Conservation (phyloP, 1,140 invertebrate genomes). For the Brachionus rubens region DNA sequence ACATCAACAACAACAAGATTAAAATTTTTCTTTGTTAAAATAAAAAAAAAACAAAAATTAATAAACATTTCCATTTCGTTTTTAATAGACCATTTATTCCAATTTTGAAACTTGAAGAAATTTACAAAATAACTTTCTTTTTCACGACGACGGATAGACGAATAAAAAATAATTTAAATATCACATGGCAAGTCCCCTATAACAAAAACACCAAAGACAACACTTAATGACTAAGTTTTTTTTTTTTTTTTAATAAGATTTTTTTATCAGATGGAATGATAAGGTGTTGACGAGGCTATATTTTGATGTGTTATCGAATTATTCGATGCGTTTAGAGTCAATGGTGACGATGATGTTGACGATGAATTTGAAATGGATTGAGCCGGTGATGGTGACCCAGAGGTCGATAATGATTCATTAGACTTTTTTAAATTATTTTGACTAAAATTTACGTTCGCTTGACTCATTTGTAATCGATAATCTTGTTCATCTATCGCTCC, state of each 20-base stretch:
- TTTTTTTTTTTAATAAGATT: neutral
- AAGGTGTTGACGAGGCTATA: neutral
- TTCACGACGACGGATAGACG: slow-evolving; percentile 24
- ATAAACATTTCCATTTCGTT: neutral
- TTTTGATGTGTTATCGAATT: neutral
- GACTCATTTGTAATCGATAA: slow-evolving; percentile 11
- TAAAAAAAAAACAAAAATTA: neutral
- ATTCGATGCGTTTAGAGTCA: slow-evolving; percentile 20
- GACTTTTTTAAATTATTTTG: neutral
- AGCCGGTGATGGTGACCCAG: slow-evolving; percentile 34
- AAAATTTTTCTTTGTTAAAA: neutral
- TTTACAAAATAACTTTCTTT: neutral
- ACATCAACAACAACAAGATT: neutral
- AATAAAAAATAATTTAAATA: neutral
- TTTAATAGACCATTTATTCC: slow-evolving; percentile 27
- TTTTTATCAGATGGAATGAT: slow-evolving; percentile 23
- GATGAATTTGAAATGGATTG: slow-evolving; percentile 44
- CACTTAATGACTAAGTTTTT: neutral
- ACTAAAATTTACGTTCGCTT: slow-evolving; percentile 39
- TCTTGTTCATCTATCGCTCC: slow-evolving; percentile 1
- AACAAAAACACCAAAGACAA: neutral
- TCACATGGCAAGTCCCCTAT: slow-evolving; percentile 15
- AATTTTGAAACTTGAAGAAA: too few relatives aligned
- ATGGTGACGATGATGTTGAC: slow-evolving; percentile 37
- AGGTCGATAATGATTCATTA: slow-evolving; percentile 5